Evolutionary conservation across 2,113 vertebrate species (phyloP), one percentile per base, ranked within the genome.

Genomic region (Nannobrachium achirus): DNA sequence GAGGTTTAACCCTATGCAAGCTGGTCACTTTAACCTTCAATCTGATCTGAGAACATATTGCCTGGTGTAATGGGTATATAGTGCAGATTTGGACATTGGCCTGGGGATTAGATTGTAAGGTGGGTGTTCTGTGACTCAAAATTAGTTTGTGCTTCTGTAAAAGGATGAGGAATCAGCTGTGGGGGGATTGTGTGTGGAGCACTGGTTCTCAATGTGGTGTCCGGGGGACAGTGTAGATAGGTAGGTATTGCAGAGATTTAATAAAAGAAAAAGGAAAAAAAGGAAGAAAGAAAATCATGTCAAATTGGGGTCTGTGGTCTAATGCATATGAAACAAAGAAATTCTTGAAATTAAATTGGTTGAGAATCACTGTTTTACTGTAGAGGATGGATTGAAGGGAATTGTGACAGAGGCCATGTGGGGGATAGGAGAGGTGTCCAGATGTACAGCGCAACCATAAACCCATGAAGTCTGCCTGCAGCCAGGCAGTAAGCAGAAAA

Each of bases 391-490:
- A 33, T 0, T 3, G 3, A 33, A 33, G 25, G 25, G 25, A 33
- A 33, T 33, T 33, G 3, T 5, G 25, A 33, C 25, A 33, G n/a
- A n/a, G 25, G 25, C 25, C 6, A 33, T 10, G n/a, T 0, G 50
- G 63, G 63, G 71, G 67, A 71, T 57, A 66, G 50, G 15, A 66
- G 41, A 57, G 48, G 52, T 71, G 75, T 79, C 82, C 84, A 89
- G 77, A 87, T 90, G 81, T 63, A 76, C 74, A 69, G 52, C 74
- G 49, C 0, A 0, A 59, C 82, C 78, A 66, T 46, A 77, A 79
- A 82, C 55, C 46, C 52, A 56, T 2, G 1, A 71, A 69, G 66
- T 38, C 8, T 46, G 63, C 66, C 60, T 62, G 62, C 73, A 80
- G 72, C 70, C 25, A 33, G 25, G 25, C 25, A 33, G 25, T 5